Evolutionary conservation across 1,140 invertebrate genomes (phyloP), one percentile per base, ranked within the genome.

Genomic region (Steinernema khuongi): DNA sequence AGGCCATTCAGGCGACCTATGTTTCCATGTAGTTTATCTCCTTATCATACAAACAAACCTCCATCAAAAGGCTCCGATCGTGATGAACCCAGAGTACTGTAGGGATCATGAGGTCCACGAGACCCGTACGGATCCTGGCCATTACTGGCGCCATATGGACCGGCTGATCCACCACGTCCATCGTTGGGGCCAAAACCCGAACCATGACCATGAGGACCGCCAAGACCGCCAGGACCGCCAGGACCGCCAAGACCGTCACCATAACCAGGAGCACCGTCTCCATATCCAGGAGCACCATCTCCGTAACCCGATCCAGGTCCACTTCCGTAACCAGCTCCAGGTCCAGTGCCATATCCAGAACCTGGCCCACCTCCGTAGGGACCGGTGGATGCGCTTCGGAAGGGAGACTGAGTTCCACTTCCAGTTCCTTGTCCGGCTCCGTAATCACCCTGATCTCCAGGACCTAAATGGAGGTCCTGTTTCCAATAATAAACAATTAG

Each of bases 1-100:
- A 79, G 67, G 11, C 71, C 79, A 68, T 81, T 80, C 26, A 30
- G 31, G 22, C 44, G 70, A 28, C 70, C 32, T 71, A 17, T n/a
- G 26, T 17, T 7, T 2, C 30, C 71, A 30, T 43, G 26, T 36
- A 67, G 33, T 17, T 28, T 72, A 14, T 44, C 26, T 17, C 22
- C 69, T 29, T 29, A 31, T 11, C 14, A 2, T 11, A 1, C 19
- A 17, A 31, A 31, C 1, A 72, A 71, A 31, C 41, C 29, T 31
- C 75, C 32, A 31, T 80, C 72, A 32, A 73, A 28, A 32, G 74
- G 78, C 18, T 70, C 71, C 0, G 78, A 80, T 14, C 73, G 68
- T 1, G 68, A 78, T 1, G 80, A 81, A 1, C 79, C 78, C 36
- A 80, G 68, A 26, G 73, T 81, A 31, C 19, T 69, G 36, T 69